Base-by-base conservation (phyloP, 2,797 vertebrate species). In the Caiman crocodilus region DNA sequence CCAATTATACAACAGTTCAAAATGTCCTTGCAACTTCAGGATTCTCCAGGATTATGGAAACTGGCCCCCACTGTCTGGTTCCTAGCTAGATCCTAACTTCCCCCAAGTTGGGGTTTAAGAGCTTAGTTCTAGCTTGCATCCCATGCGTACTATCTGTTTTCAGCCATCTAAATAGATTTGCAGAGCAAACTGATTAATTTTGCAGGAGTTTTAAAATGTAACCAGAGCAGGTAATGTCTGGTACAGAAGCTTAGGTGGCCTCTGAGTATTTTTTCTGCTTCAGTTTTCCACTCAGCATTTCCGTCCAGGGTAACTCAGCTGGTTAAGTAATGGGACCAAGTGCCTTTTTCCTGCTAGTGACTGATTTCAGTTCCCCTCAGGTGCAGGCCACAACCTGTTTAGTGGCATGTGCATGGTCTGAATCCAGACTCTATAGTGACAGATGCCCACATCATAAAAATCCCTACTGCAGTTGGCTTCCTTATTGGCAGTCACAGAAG, bases 341-440 rank as follows among this genome's bases (percentile, higher is more conserved):
- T 69, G 21, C 32, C 69, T 10, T 93, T 92, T 85, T 26, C 81
- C 14, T 21, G 84, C 60, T 76, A 78, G 50, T 84, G 80, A 67
- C 28, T 82, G 71, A 25, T 94, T 2, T 2, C 20, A 76, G n/a
- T 87, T 87, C 50, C 57, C 88, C n/a, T 90, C 82, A 63, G 86
- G 80, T 89, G 82, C 42, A 69, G 78, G 63, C 56, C 58, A 84
- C 64, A 87, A 64, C 6, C 80, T 94, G 89, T 79, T 96, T 86
- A 95, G 93, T 82, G 90, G n/a, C 75, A 65, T 84, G 81, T 50
- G 21, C 74, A 76, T 61, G 64, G 56, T 96, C 87, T 93, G 80
- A 77, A 84, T 87, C 64, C 93, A 93, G 94, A 89, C 11, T 0
- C 81, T 64, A 30, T 50, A 79, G 81, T 95, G 94, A 95, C 85